These are phyloP conservation scores for Mayetiola destructor DNA, from an alignment of 2,888 invertebrate genomes.

Conservation along the genomic window DNA sequence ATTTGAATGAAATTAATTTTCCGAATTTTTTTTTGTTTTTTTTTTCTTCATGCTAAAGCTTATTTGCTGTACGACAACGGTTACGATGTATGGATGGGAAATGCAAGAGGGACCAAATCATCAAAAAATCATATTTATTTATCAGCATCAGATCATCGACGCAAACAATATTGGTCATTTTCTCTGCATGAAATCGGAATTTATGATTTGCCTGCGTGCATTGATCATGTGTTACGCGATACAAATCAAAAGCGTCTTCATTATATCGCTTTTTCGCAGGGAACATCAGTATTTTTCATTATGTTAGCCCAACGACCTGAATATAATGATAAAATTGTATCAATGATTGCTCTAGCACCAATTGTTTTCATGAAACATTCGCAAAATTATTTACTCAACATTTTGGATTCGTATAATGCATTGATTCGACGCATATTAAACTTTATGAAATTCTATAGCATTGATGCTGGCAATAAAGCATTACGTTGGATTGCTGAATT, in stretches of 20 bases:
- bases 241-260: slow-evolving; percentile 41
- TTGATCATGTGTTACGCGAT: slow-evolving; percentile 38
- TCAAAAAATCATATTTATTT: slow-evolving; percentile 32
- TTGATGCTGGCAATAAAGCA: background rate
- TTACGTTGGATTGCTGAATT: background rate
- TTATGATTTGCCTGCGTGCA: slow-evolving; percentile 47
- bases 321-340: slow-evolving; percentile 37
- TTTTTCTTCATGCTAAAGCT: slow-evolving; percentile 17
- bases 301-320: slow-evolving; percentile 34
- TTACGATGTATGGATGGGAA: slow-evolving; percentile 36
- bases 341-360: slow-evolving; percentile 44
- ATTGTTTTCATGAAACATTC: slow-evolving; percentile 43
- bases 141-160: slow-evolving; percentile 21
- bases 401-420: background rate
- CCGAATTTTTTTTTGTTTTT: background rate
- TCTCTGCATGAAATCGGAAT: slow-evolving; percentile 43
- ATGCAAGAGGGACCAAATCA: slow-evolving; percentile 34
- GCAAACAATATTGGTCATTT: slow-evolving; percentile 26
- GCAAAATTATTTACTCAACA: background rate
- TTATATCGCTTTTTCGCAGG: slow-evolving; percentile 49
- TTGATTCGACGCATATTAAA: background rate
- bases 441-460: background rate
- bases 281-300: slow-evolving; percentile 38
- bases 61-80: slow-evolving; percentile 33
- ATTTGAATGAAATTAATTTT: background rate